These are phyloP conservation scores for Danio kyathit DNA, from an alignment of 2,797 vertebrate species.

Conservation along the genomic window DNA sequence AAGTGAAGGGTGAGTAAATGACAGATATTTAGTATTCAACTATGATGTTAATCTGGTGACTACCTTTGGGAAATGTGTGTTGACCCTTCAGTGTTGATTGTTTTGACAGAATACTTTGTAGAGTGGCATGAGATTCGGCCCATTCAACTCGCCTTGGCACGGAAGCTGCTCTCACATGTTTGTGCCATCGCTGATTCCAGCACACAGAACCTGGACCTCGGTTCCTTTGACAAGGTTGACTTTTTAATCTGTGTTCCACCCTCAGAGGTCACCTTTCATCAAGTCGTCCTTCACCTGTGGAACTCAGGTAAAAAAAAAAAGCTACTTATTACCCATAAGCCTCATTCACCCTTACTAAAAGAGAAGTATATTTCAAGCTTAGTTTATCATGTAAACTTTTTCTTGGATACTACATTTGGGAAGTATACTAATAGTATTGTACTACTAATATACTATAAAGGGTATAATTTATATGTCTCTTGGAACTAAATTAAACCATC, in stretches of 20 bases:
- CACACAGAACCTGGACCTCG: conserved; percentile 96
- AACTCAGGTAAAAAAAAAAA: conserved; percentile 84
- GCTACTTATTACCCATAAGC: background rate
- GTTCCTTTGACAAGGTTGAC: conserved; percentile 95
- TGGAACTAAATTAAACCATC: background rate
- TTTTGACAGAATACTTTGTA: conserved; percentile 80
- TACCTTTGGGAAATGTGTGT: background rate
- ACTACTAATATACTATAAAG: background rate
- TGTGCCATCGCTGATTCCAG: conserved; percentile 98
- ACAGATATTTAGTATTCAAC: background rate
- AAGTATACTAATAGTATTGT: background rate
- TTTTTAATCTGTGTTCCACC: conserved; percentile 96
- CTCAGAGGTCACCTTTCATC: conserved; percentile 95
- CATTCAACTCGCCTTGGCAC: conserved; percentile 94
- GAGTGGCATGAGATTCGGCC: conserved; percentile 87
- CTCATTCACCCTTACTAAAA: background rate
- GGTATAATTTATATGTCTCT: background rate
- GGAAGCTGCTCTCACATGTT: conserved; percentile 95
- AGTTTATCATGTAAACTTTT: background rate
- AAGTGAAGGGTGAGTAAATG: too few species aligned
- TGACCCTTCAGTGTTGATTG: background rate
- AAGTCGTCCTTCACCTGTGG: conserved; percentile 92
- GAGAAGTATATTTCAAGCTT: background rate
- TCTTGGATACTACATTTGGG: too few species aligned
- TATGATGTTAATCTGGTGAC: background rate